Base-by-base conservation (phyloP, 1,140 invertebrate genomes). In the Diplogasteroides magnus region DNA sequence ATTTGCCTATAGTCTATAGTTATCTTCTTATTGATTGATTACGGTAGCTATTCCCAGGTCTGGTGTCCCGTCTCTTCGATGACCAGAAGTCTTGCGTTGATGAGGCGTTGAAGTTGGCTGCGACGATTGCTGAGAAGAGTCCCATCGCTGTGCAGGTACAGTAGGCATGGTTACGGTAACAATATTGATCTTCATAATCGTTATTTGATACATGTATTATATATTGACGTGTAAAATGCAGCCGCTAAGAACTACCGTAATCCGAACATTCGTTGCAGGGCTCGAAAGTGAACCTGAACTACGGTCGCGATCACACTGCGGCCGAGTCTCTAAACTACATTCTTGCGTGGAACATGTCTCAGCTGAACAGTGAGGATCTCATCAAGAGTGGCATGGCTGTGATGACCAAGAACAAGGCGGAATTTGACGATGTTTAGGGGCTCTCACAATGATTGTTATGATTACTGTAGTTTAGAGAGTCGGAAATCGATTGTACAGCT, bases 281-380 rank as follows among this genome's bases (percentile, higher is more conserved):
- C 6, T 13, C 25, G 23, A 61, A 70, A 29, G 61, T 64, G 23
- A 61, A 56, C 76, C 74, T 97, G 14, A 87, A 91, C 32, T 95
- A 91, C 84, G 91, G 93, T 2, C 85, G 92, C 77, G 93, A 94
- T 83, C 84, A 86, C 73, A 75, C 81, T 26, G 84, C 85, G 2
- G 66, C 77, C 23, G 84, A 86, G 32, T 80, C 82, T 14, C 74
- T 78, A 0, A 68, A 77, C 29, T 86, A 89, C 86, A 73, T 78
- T 61, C 60, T 73, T 70, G 63, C 65, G 2, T 88, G 89, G 82
- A 97, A 97, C 85, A 89, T 90, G 83, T 82, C 86, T 19, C 90
- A 92, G 87, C 83, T 97, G 55, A 93, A 94, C 84, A 93, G 91
- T 82, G 91, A 96, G 85, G 94, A 97, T 85, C 87, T 96, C 69